Base-by-base conservation (phyloP, 2,113 vertebrate genomes). In the Rattus norvegicus region DNA sequence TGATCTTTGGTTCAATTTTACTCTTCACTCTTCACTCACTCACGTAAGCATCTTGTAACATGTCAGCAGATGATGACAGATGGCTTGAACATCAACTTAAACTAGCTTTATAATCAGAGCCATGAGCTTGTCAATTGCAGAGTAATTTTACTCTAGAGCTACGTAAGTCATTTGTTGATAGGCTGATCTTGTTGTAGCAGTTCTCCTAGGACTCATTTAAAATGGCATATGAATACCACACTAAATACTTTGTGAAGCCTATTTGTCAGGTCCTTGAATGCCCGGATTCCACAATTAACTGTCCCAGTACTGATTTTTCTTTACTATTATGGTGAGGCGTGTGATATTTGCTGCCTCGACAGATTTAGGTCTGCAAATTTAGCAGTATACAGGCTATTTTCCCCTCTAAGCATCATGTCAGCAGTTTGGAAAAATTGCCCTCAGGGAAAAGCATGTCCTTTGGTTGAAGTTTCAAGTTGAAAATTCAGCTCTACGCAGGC, bases 281-380 rank as follows among this genome's bases (percentile, higher is more conserved):
- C 61, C n/a, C 83, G 49, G 24, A 86, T 93, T 95, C 67, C 26
- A 67, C 12, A 77, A 81, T 76, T 73, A 76, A 94, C 76, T 73
- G 54, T 84, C 39, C 69, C 22, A 3, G 19, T 22, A 81, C 85
- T 63, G 59, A 70, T 9, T 79, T 89, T 3, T 13, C 54, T 80
- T 90, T 76, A 67, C 24, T 88, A 3, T 86, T 83, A 72, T 93
- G 67, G 91, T 5, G 63, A 90, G 72, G 26, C 8, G 5, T 61
- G 72, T 39, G 83, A 59, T 89, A 67, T 59, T 69, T 94, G 76
- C 79, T 75, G 79, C 83, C 83, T 97, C 63, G 11, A 2, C 70
- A 91, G 77, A 69, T 80, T 90, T 83, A 36, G 24, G 36, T 86
- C 89, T 96, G 86, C 39, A 89, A 56, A 93, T 92, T 89, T 83